Evolutionary conservation across 1,140 invertebrate genomes (phyloP).

Genomic region (Oryctes rhinoceros): DNA sequence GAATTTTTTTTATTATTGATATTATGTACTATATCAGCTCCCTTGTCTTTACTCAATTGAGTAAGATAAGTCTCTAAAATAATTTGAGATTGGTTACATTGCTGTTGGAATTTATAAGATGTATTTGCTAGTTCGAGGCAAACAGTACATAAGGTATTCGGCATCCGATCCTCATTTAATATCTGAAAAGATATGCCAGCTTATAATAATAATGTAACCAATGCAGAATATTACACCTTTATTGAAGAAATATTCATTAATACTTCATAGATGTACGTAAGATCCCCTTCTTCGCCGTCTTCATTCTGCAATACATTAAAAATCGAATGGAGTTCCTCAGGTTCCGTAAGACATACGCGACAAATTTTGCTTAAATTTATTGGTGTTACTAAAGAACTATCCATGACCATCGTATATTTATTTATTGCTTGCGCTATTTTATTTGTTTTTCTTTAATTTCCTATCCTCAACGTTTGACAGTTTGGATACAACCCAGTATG

Average conservation of each 20-base stretch:
- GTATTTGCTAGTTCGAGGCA: slow-evolving; percentile 51
- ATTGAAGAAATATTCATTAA: slow-evolving; percentile 49
- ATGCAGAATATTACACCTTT: slow-evolving; percentile 49
- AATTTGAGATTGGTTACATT: slow-evolving; percentile 50
- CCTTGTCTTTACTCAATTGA: slow-evolving; percentile 15
- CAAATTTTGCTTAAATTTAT: slow-evolving; percentile 50
- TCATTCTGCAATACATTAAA: slow-evolving; percentile 49
- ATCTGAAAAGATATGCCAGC: slow-evolving; percentile 46
- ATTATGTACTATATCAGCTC: background rate
- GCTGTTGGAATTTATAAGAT: slow-evolving; percentile 52
- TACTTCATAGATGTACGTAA: slow-evolving; percentile 48
- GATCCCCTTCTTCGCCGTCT: slow-evolving; percentile 44
- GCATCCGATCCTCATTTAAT: slow-evolving; percentile 49
- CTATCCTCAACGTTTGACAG: background rate
- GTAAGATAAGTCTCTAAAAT: slow-evolving; percentile 48
- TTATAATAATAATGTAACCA: slow-evolving; percentile 7
- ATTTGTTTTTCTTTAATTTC: too few species aligned
- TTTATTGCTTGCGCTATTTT: too few species aligned
- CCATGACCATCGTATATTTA: background rate
- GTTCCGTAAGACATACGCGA: slow-evolving; percentile 48
- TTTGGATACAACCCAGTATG: too few species aligned
- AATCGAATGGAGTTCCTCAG: slow-evolving; percentile 49
- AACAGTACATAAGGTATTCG: slow-evolving; percentile 49
- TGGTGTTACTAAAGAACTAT: background rate
- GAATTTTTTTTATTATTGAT: background rate